These are phyloP conservation scores for Drosophila cognata DNA, from an alignment of 2,888 invertebrate species.

Conservation along the genomic window DNA sequence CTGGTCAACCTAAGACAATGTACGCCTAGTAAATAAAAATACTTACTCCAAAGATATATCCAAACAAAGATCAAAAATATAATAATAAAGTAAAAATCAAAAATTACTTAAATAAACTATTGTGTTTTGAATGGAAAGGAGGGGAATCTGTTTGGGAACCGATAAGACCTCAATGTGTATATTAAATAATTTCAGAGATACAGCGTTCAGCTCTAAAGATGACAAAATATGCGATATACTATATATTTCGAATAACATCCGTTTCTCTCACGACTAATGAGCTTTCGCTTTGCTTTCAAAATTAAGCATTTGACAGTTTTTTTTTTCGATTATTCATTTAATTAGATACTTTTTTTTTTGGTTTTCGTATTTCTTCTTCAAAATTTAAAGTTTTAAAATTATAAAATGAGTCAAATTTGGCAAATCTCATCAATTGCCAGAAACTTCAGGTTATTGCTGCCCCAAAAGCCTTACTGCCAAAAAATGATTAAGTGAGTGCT, in stretches of 20 bases:
- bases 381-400: conserved; percentile 31
- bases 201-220: background rate
- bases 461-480: conserved; percentile 20
- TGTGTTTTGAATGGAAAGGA: background rate
- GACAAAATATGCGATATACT: background rate
- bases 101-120: conserved; percentile 6
- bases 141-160: background rate
- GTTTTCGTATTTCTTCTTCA: conserved; percentile 12
- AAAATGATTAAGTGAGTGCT: conserved; percentile 37
- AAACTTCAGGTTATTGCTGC: conserved; percentile 27
- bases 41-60: background rate
- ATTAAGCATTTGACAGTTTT: background rate
- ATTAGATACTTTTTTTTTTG: background rate
- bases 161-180: background rate
- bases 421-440: background rate
- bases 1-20: conserved; percentile 50
- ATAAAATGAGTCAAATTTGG: conserved; percentile 25
- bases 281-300: conserved; percentile 34
- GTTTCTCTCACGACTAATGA: background rate
- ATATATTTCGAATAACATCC: background rate
- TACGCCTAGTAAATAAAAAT: conserved; percentile 51
- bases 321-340: background rate
- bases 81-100: background rate
- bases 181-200: background rate
- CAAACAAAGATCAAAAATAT: conserved; percentile 20